A percentile compares a stretch with the other conserved stretches of the same genome.
Evolutionary conservation across 2,888 invertebrate species (phyloP).

Genomic region (Ormyrus thymus): DNA sequence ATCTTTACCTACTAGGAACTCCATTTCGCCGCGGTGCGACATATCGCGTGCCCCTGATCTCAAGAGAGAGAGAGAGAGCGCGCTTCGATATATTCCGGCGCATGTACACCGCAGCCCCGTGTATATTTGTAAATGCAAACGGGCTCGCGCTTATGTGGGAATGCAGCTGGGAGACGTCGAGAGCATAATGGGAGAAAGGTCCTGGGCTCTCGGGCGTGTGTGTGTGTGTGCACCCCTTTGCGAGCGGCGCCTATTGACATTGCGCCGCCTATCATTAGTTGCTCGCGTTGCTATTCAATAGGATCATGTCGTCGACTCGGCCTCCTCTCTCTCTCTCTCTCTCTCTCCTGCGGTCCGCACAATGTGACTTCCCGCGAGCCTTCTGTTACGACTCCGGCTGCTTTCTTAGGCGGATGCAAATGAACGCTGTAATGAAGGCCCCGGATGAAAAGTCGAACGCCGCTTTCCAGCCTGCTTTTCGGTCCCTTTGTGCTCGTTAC

Average conservation of each 20-base stretch:
- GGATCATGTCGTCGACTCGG: conserved; percentile 11
- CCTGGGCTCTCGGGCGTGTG: not conserved
- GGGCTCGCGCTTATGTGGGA: not conserved
- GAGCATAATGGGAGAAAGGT: no score
- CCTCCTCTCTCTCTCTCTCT: not conserved
- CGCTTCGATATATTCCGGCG: no score
- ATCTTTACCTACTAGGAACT: no score
- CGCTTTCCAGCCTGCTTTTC: not conserved
- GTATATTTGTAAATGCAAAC: conserved; percentile 24
- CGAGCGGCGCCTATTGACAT: conserved; percentile 26
- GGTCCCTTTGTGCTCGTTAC: no score
- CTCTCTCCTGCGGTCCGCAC: not conserved
- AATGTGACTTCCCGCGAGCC: conserved; percentile 22
- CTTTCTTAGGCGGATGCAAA: conserved; percentile 19
- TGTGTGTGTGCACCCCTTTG: not conserved
- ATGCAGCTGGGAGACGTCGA: no score
- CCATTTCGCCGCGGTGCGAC: not conserved
- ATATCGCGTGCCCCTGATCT: conserved; percentile 11
- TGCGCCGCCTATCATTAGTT: conserved; percentile 41
- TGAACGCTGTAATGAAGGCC: conserved; percentile 12
- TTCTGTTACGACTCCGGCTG: not conserved
- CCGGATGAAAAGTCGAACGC: not conserved
- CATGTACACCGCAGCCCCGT: not conserved
- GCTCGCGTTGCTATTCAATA: conserved; percentile 13
- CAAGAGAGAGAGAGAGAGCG: not conserved